Conservation (phyloP, 2,888 invertebrate genomes). For the Perizoma affinitatum region DNA sequence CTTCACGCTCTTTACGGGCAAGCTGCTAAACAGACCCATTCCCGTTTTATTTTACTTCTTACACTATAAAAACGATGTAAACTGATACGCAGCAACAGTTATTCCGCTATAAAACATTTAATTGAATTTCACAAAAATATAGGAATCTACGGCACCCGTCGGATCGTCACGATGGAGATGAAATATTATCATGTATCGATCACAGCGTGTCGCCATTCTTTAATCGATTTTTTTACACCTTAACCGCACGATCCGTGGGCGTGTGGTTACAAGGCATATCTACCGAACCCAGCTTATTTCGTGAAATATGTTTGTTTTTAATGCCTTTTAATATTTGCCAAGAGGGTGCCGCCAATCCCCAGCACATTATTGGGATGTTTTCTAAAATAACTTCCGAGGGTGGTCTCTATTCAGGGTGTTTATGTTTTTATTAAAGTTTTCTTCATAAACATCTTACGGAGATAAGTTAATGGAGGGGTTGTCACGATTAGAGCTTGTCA, state of each 20-base stretch:
- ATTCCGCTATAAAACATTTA: constrained; percentile 73
- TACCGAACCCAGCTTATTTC: constrained; percentile 71
- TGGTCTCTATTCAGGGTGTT: constrained; percentile 60
- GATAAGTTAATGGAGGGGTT: constrained; percentile 42
- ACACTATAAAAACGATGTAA: constrained; percentile 68
- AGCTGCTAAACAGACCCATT: constrained; percentile 50
- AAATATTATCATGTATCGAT: constrained; percentile 82
- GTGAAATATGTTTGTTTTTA: constrained; percentile 81
- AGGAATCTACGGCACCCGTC: constrained; percentile 71
- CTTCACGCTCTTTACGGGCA: constrained; percentile 41
- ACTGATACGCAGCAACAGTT: constrained; percentile 70
- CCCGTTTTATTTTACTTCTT: constrained; percentile 53
- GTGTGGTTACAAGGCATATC: constrained; percentile 79
- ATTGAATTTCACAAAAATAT: constrained; percentile 79
- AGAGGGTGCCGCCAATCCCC: constrained; percentile 56
- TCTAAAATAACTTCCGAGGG: constrained; percentile 72
- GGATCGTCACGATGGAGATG: constrained; percentile 70
- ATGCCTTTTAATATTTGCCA: constrained; percentile 62
- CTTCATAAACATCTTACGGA: constrained; percentile 30
- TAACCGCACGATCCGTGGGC: constrained; percentile 79
- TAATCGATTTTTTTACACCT: constrained; percentile 85
- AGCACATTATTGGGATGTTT: constrained; percentile 64
- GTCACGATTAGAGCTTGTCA: constrained; percentile 62
- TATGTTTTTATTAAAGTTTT: constrained; percentile 40
- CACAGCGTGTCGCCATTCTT: constrained; percentile 81